These are phyloP conservation scores for Jacana jacana DNA, from an alignment of 2,113 vertebrate genomes.

Conservation along the genomic window DNA sequence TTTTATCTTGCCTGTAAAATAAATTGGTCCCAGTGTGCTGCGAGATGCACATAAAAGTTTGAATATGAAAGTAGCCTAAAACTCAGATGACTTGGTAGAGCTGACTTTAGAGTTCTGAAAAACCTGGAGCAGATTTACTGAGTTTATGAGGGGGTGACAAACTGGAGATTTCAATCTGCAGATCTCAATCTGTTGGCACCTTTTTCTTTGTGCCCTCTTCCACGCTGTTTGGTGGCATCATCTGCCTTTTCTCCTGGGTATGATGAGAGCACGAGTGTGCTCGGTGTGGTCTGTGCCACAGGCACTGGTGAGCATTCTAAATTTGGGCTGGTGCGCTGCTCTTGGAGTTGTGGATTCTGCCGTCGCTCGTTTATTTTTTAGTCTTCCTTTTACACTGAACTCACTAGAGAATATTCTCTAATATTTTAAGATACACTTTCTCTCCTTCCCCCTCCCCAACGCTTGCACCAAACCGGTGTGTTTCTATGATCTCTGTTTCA, in stretches of 20 bases:
- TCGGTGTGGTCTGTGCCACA: neutral
- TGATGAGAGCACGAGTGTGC: neutral
- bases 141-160: neutral
- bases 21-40: slow-evolving; percentile 52
- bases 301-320: neutral
- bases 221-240: accelerated
- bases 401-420: neutral
- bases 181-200: neutral
- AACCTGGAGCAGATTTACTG: neutral
- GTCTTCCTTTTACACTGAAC: neutral
- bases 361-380: neutral
- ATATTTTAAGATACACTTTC: neutral
- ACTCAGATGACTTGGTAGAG: slow-evolving; percentile 3
- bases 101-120: neutral
- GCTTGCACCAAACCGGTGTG: accelerated
- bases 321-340: neutral
- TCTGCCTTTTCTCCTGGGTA: neutral
- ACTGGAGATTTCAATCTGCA: neutral
- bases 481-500: neutral
- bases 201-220: neutral
- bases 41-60: slow-evolving; percentile 23
- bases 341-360: neutral
- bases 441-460: neutral
- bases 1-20: slow-evolving; percentile 49
- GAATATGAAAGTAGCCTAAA: slow-evolving; percentile 37